A percentile compares a stretch with the other conserved stretches of the same genome.
Evolutionary conservation across 2,113 vertebrate species (phyloP).

Genomic region (Colistium nudipinnis): DNA sequence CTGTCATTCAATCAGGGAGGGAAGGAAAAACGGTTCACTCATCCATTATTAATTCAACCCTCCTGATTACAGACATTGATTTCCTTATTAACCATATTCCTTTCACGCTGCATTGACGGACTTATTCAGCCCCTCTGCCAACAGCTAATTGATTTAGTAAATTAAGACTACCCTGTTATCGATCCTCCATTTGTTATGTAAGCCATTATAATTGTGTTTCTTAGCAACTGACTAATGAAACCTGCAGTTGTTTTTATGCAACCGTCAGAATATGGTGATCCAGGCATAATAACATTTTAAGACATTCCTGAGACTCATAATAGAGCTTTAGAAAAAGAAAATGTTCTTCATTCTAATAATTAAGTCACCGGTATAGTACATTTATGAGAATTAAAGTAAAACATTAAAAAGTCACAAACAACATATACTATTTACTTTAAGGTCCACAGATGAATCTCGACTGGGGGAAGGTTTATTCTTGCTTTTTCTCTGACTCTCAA

Average conservation of each 20-base stretch:
- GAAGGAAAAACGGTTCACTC: constrained; percentile 36
- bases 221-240: constrained; percentile 23
- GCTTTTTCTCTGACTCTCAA: background rate
- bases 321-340: too few relatives aligned
- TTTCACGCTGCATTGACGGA: constrained; percentile 42
- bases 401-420: background rate
- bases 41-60: constrained; percentile 66
- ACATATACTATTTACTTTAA: background rate
- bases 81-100: constrained; percentile 46
- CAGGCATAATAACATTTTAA: background rate
- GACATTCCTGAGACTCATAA: too few relatives aligned
- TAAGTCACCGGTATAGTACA: background rate
- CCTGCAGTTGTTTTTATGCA: background rate
- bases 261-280: background rate
- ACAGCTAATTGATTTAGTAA: constrained; percentile 59
- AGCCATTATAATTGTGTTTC: constrained; percentile 33
- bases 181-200: constrained; percentile 60
- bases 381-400: background rate
- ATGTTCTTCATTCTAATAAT: background rate
- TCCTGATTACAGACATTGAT: constrained; percentile 61
- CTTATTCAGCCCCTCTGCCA: constrained; percentile 65
- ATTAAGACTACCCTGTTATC: constrained; percentile 52
- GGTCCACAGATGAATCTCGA: background rate
- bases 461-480: background rate
- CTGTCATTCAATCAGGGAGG: constrained; percentile 30